Evolutionary conservation across 92 coral and sea anemone genomes (phyloP).

Genomic region (Galaxea fascicularis): DNA sequence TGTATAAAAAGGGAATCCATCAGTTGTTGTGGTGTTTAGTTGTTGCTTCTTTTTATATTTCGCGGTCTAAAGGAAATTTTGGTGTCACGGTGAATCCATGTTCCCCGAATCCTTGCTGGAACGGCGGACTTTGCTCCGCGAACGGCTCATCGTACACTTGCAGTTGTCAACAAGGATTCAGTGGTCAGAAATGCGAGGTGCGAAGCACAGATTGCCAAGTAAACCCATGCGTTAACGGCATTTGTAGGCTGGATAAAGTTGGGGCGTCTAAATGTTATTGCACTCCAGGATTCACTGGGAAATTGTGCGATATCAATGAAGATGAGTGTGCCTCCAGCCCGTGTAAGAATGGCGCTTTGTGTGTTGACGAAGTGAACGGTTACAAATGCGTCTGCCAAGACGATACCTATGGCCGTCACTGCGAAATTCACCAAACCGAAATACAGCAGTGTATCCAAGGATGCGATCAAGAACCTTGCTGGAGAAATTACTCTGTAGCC

Average conservation of each 20-base stretch:
- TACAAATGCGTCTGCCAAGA: constrained; percentile 82
- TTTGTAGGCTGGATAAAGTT: constrained; percentile 72
- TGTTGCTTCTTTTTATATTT: constrained; percentile 27
- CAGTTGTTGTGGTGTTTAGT: constrained; percentile 25
- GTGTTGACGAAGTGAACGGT: constrained; percentile 90
- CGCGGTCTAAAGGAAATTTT: constrained; percentile 3
- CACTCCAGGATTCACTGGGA: constrained; percentile 86
- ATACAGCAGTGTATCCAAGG: constrained; percentile 75
- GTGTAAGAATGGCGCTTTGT: constrained; percentile 90
- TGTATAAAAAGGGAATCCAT: neutral
- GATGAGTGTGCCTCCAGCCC: constrained; percentile 95
- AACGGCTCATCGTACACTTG: constrained; percentile 83
- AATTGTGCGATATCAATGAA: constrained; percentile 81
- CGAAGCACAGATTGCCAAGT: constrained; percentile 72
- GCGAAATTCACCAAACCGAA: constrained; percentile 80
- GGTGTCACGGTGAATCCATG: constrained; percentile 67
- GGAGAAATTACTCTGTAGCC: constrained; percentile 80
- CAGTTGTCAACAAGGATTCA: constrained; percentile 79
- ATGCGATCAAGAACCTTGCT: constrained; percentile 88
- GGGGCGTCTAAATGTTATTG: constrained; percentile 82
- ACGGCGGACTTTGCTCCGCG: constrained; percentile 79
- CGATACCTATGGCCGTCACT: constrained; percentile 89
- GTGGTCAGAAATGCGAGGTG: constrained; percentile 81
- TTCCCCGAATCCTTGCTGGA: constrained; percentile 90
- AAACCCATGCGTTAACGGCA: constrained; percentile 78